Evolutionary conservation across 2,113 vertebrate species (phyloP).

Genomic region (Entomyzon cyanotis): DNA sequence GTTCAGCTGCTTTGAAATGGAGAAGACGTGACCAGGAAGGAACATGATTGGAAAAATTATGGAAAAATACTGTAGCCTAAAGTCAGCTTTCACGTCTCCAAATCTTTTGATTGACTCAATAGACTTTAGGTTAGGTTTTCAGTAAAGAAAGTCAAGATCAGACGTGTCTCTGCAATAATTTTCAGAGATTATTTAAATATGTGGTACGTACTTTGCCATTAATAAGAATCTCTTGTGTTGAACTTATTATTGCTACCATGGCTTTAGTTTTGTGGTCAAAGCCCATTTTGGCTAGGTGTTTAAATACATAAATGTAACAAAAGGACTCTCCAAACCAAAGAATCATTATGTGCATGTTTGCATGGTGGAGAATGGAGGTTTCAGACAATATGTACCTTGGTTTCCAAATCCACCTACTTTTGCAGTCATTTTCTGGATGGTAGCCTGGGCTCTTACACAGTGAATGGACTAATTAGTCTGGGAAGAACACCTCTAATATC

Average conservation of each 20-base stretch:
- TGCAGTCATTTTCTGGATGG: background rate
- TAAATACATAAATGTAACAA: background rate
- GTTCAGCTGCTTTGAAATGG: background rate
- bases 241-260: background rate
- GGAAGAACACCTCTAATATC: background rate
- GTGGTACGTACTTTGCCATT: background rate
- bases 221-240: background rate
- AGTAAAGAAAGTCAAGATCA: background rate
- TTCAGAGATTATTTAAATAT: background rate
- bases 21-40: background rate
- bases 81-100: background rate
- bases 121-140: background rate
- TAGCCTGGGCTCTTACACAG: background rate
- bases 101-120: background rate
- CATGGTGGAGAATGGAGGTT: accelerated
- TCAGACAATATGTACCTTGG: background rate
- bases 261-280: background rate
- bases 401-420: background rate
- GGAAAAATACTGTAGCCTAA: background rate
- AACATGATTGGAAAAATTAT: background rate
- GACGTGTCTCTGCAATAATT: background rate
- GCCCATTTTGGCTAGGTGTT: background rate
- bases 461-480: background rate
- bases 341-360: background rate
- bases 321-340: background rate